Conservation (phyloP, 2,888 invertebrate genomes). For the Sylvicola cinctus region DNA sequence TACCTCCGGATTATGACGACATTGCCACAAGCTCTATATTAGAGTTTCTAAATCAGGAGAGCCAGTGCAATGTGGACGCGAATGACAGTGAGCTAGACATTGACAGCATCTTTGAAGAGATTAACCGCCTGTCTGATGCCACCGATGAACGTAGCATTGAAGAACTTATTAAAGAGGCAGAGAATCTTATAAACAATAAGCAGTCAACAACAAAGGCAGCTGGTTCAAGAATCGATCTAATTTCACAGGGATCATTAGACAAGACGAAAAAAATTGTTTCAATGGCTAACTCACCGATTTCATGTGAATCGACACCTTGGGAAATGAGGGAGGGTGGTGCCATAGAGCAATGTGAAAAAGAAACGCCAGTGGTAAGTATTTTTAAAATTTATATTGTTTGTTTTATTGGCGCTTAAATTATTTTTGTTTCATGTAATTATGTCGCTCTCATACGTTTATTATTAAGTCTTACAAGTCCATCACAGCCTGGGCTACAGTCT, state of each 20-base stretch:
- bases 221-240: too few species aligned
- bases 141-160: slow-evolving; percentile 31
- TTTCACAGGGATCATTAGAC: too few species aligned
- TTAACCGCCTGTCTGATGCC: slow-evolving; percentile 33
- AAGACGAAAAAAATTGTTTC: background rate
- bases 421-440: too few species aligned
- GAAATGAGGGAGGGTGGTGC: slow-evolving; percentile 13
- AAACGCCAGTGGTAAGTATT: background rate
- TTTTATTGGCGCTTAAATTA: background rate
- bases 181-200: slow-evolving; percentile 19
- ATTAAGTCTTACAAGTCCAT: too few species aligned
- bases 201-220: slow-evolving; percentile 1
- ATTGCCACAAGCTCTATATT: slow-evolving; percentile 15
- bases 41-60: slow-evolving; percentile 23
- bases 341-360: slow-evolving; percentile 2
- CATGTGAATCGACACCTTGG: slow-evolving; percentile 21
- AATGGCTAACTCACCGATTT: slow-evolving; percentile 11
- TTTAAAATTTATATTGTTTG: background rate
- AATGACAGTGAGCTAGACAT: slow-evolving; percentile 30
- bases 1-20: too few species aligned
- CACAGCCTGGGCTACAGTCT: slow-evolving; percentile 1
- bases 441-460: too few species aligned
- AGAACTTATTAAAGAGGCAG: slow-evolving; percentile 35
- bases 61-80: slow-evolving; percentile 15
- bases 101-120: slow-evolving; percentile 46